Conservation (phyloP, 1,140 invertebrate genomes). For the Camponotus pennsylvanicus region DNA sequence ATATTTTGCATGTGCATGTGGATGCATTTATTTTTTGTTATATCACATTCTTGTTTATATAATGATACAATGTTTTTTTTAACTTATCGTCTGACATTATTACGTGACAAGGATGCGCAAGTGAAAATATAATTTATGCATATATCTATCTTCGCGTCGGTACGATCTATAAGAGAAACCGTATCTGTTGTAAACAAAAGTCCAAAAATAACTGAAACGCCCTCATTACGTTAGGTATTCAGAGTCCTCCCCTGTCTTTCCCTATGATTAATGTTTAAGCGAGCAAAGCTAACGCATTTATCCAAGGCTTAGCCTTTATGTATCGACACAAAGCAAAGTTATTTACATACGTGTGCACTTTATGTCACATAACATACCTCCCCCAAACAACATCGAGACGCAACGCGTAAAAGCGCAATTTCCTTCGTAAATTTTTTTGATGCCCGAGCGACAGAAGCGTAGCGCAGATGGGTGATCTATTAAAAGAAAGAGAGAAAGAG, state of each 20-base stretch:
- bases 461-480: slow-evolving; percentile 22
- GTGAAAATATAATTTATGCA: slow-evolving; percentile 24
- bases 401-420: slow-evolving; percentile 45
- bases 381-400: not conserved
- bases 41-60: slow-evolving; percentile 16
- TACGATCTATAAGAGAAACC: slow-evolving; percentile 49
- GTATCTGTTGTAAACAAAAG: slow-evolving; percentile 63
- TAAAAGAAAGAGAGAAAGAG: slow-evolving; percentile 10
- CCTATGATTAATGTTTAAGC: slow-evolving; percentile 45
- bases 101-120: not conserved
- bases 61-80: slow-evolving; percentile 13
- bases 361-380: slow-evolving; percentile 14
- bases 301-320: slow-evolving; percentile 49
- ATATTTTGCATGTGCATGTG: not conserved
- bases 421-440: slow-evolving; percentile 48
- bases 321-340: slow-evolving; percentile 50
- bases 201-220: slow-evolving; percentile 64
- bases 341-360: slow-evolving; percentile 41
- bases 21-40: not conserved
- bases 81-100: slow-evolving; percentile 31
- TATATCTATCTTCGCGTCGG: not conserved
- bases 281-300: slow-evolving; percentile 56
- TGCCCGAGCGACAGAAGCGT: not conserved
- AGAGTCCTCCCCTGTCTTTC: slow-evolving; percentile 56
- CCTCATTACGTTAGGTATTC: slow-evolving; percentile 55